These are phyloP conservation scores for Malacosoma neustria DNA, from an alignment of 2,888 invertebrate species.

Conservation along the genomic window DNA sequence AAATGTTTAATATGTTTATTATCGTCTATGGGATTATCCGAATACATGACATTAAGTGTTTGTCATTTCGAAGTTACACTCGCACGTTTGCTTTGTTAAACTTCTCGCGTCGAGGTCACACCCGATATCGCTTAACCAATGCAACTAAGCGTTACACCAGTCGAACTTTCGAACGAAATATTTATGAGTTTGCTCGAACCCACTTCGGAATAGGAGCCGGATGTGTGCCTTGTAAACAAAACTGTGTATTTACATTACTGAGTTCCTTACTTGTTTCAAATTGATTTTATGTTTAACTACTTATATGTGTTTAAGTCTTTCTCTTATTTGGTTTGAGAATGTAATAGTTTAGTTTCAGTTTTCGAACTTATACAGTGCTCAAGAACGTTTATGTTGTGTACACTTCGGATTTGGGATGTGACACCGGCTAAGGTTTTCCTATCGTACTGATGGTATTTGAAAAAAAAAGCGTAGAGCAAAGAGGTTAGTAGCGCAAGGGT, in stretches of 20 bases:
- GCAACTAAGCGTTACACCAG: neutral
- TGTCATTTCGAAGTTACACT: neutral
- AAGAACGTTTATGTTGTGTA: no score
- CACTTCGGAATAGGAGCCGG: neutral
- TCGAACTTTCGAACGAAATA: neutral
- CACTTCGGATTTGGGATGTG: neutral
- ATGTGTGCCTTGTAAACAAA: conserved; percentile 1
- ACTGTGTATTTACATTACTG: conserved; percentile 1
- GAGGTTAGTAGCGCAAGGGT: no score
- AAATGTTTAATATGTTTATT: no score
- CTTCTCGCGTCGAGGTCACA: neutral
- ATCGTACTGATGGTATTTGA: no score
- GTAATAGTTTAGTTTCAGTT: neutral
- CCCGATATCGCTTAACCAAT: neutral
- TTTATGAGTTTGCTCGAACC: neutral
- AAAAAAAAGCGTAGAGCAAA: no score
- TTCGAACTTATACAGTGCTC: neutral
- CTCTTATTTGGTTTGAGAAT: neutral
- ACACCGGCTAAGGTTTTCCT: neutral
- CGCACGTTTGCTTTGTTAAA: neutral
- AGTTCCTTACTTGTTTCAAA: conserved; percentile 1
- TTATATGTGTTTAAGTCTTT: neutral
- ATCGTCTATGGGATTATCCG: no score
- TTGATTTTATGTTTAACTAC: conserved; percentile 2
- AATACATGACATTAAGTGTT: no score